Evolutionary conservation across 2,113 vertebrate genomes (phyloP).

Genomic region (Nerophis lumbriciformis): DNA sequence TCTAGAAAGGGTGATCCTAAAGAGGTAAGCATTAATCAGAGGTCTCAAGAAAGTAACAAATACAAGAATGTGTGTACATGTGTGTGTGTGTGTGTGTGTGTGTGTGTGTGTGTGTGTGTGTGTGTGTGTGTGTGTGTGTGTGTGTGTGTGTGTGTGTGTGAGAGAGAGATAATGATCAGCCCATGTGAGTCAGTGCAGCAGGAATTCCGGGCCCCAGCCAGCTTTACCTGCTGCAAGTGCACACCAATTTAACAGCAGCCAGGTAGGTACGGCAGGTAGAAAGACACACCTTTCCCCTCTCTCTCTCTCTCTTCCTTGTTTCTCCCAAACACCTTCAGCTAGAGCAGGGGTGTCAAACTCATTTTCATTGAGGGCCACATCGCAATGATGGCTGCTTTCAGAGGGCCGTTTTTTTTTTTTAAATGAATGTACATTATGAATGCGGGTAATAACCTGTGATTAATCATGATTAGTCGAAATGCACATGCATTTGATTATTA

Average conservation of each 20-base stretch:
- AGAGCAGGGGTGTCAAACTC: too few species aligned
- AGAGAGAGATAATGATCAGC: constrained; percentile 49
- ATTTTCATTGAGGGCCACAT: too few species aligned
- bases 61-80: constrained; percentile 13
- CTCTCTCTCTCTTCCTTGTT: not conserved
- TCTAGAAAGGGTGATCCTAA: too few species aligned
- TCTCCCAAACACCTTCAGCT: not conserved
- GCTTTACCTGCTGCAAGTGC: constrained; percentile 60
- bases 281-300: constrained; percentile 5
- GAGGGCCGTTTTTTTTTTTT: too few species aligned
- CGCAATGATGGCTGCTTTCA: too few species aligned
- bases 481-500: too few species aligned
- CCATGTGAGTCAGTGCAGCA: constrained; percentile 65
- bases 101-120: not conserved
- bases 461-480: too few species aligned
- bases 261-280: not conserved
- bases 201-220: constrained; percentile 61
- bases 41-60: too few species aligned
- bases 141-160: constrained; percentile 28
- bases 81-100: constrained; percentile 22
- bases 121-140: constrained; percentile 7
- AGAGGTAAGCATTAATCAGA: too few species aligned
- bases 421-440: too few species aligned
- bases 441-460: too few species aligned
- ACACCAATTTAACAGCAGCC: constrained; percentile 21